Base-by-base conservation (phyloP, 2,888 invertebrate genomes). In the Pristionchus japonicus region DNA sequence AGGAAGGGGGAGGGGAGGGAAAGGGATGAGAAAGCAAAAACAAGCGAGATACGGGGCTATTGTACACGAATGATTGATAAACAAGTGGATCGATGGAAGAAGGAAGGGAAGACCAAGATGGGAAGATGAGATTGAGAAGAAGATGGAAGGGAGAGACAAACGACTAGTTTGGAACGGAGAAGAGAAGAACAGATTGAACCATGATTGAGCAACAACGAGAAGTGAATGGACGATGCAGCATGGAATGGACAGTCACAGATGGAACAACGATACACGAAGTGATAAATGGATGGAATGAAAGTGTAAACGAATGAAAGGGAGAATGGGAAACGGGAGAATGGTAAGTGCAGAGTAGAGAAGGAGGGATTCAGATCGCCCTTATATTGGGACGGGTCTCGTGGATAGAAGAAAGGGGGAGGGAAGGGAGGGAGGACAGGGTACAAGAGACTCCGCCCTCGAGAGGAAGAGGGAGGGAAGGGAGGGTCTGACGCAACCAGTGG, bases 31-130 rank as follows among this genome's bases (percentile, higher is more conserved):
- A 80, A 40, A 80, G 49, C 47, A 40, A 49, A 77, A n/a, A 40
- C 37, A 80, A 80, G 80, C n/a, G 49, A 80, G 80, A 80, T 23
- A 27, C 27, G 80, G 80, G 47, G 23, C 37, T 49, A 47, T 27
- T 31, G 80, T 37, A 80, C 23, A 80, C n/a, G 43, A 80, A 31
- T 49, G 80, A 80, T 80, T 74, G 74, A 74, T 74, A 74, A 74
- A 40, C 40, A 74, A 31, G 40, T 57, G 23, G 74, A 84, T 37
- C 57, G 52, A 43, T 49, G 17, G 15, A 61, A 9, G 57, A 57
- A n/a, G 37, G 84, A 37, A 83, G 52, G 34, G n/a, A 57, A 3
- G 37, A 84, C n/a, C 34, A 57, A 80, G 64, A 74, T 40, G 74
- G 74, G 40, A 74, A 43, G 47, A 40, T 27, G 17, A 40, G 80